Conservation (phyloP, 2,113 vertebrate genomes). For the Ameiurus melas region DNA sequence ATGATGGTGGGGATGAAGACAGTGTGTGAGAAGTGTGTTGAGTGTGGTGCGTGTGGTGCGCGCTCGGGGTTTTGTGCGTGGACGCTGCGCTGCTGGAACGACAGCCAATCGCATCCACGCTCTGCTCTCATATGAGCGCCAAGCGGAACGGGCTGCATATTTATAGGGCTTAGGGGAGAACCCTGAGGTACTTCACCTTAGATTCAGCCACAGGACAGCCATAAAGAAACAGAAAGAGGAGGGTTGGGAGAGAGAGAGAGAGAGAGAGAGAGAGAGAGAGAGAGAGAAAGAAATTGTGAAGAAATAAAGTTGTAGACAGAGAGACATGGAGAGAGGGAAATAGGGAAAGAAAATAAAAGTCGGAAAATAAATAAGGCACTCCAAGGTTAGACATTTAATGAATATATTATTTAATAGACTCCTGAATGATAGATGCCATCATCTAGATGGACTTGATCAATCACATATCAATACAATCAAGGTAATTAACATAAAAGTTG, state of each 20-base stretch:
- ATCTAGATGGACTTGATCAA: not conserved
- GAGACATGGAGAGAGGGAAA: not conserved
- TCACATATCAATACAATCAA: not conserved
- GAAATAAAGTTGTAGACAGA: not conserved
- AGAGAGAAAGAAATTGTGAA: not conserved
- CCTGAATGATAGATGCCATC: not conserved
- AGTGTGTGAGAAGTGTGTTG: not conserved
- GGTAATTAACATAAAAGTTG: not conserved
- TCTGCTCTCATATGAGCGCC: slow-evolving; percentile 70
- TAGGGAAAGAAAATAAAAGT: not conserved
- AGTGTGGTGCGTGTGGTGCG: slow-evolving; percentile 6
- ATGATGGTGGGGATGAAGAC: not conserved
- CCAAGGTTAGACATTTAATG: not conserved
- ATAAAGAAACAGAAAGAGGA: not conserved
- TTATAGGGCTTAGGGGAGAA: slow-evolving; percentile 73
- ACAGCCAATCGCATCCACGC: slow-evolving; percentile 67
- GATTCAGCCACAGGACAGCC: slow-evolving; percentile 31
- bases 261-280: not conserved
- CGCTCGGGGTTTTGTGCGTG: slow-evolving; percentile 58
- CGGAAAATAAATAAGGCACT: not conserved
- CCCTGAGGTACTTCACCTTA: slow-evolving; percentile 64
- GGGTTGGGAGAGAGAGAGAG: not conserved
- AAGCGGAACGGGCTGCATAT: slow-evolving; percentile 70
- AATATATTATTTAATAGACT: not conserved
- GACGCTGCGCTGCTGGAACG: slow-evolving; percentile 45